These are phyloP conservation scores for Thera britannica DNA, from an alignment of 2,888 invertebrate genomes.

Conservation along the genomic window DNA sequence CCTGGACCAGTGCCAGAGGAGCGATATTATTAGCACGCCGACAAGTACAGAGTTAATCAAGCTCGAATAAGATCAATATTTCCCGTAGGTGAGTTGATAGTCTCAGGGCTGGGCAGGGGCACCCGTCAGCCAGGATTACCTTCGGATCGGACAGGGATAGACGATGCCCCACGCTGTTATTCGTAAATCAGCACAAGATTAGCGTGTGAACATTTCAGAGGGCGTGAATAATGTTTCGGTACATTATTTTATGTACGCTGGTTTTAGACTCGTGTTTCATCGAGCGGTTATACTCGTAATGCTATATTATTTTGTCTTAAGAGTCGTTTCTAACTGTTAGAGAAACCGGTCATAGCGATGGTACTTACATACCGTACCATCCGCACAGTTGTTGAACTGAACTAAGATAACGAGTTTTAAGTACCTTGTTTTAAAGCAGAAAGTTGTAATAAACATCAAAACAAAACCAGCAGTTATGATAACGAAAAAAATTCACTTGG, in stretches of 20 bases:
- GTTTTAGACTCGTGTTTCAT: conserved; percentile 9
- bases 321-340: conserved; percentile 29
- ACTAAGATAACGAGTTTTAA: conserved; percentile 23
- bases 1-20: conserved; percentile 79
- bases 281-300: conserved; percentile 4
- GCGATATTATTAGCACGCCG: conserved; percentile 81
- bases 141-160: conserved; percentile 51
- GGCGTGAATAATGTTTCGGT: conserved; percentile 1
- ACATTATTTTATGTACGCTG: background rate
- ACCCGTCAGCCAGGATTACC: conserved; percentile 62
- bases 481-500: background rate
- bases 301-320: conserved; percentile 22
- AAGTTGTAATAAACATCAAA: background rate
- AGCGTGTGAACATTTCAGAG: conserved; percentile 11
- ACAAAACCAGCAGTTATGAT: background rate
- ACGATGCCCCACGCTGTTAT: conserved; percentile 47
- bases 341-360: conserved; percentile 26
- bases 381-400: conserved; percentile 10
- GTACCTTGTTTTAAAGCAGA: conserved; percentile 14
- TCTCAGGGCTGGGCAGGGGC: conserved; percentile 64
- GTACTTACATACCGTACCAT: conserved; percentile 9
- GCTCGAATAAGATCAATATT: conserved; percentile 84
- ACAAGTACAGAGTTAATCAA: conserved; percentile 82
- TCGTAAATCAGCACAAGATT: conserved; percentile 45
- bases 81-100: conserved; percentile 73